Evolutionary conservation across 2,797 vertebrate genomes (phyloP).

Genomic region (Petrocephalus schoutedeni): DNA sequence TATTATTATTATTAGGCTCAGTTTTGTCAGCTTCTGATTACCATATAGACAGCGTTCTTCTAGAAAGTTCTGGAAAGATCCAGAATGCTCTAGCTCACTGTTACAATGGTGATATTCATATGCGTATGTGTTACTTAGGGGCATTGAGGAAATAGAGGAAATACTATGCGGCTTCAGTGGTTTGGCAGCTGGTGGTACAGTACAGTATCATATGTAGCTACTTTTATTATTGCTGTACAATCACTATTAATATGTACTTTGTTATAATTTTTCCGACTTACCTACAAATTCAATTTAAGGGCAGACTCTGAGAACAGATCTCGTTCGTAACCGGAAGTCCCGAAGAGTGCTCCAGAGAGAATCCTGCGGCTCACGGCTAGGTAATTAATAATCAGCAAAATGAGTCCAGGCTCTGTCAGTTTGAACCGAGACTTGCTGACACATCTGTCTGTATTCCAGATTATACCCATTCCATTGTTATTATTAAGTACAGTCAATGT

Average conservation of each 20-base stretch:
- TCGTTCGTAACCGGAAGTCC: neutral
- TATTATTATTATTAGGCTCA: neutral
- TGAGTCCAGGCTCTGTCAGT: neutral
- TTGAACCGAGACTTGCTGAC: neutral
- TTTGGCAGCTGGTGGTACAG: neutral
- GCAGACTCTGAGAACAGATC: neutral
- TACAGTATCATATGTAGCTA: neutral
- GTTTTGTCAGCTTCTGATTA: neutral
- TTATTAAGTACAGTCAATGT: neutral
- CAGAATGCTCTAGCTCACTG: neutral
- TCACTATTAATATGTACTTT: neutral
- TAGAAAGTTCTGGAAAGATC: neutral
- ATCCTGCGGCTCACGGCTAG: neutral
- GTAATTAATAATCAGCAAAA: neutral
- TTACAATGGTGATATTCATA: neutral
- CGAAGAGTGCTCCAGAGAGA: neutral
- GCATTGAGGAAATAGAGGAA: neutral
- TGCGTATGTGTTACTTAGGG: neutral
- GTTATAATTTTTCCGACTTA: neutral
- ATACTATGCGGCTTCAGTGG: neutral
- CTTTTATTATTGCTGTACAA: neutral
- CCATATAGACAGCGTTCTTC: neutral
- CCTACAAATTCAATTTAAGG: neutral
- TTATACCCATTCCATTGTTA: neutral
- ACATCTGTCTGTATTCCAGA: neutral